Evolutionary conservation across 2,113 vertebrate genomes (phyloP), one percentile per base, ranked within the genome.

Genomic region (Pelmatolapia mariae): DNA sequence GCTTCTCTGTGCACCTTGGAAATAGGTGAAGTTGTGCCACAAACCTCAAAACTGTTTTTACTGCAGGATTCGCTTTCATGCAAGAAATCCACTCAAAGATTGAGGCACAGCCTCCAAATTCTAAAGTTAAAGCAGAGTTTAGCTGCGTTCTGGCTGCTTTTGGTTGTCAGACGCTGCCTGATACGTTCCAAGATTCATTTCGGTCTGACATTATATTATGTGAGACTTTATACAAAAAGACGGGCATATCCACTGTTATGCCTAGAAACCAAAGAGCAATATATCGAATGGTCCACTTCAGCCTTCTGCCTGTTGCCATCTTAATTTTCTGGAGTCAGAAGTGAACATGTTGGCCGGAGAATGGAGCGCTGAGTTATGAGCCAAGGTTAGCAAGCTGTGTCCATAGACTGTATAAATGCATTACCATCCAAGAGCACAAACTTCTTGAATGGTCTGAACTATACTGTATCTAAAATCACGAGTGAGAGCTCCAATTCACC

Each of bases 401-500:
- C 38, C 68, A 26, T 73, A 24, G 36, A 71, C 66, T 71, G 38
- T 71, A 5, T 24, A 26, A 73, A 47, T 26, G 22, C 40, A 45
- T 66, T 38, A 13, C 19, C 19, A 5, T 66, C 33, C 61, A 38
- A 45, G 40, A 73, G 9, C n/a, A 73, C 16, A 33, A 19, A 19
- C 38, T 73, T 38, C 1, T 45, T 45, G 38, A 13, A 45, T 26
- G 66, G 66, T 24, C 66, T 73, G 66, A 24, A 45, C 22, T 43
- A 10, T 4, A 7, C 22, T 45, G 68, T 26, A 16, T 43, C n/a
- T 24, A 43, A 71, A 71, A 24, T 24, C 38, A 26, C 1, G 0
- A 45, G n/a, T 18, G 68, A 73, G 33, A 1, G 0, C 66, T 43
- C n/a, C n/a, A 16, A 4, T 0, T 43, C n/a, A 2, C 38, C 7